phyloP scores from a whole-genome alignment of 2,113 vertebrate species.

The Sinocyclocheilus rhinocerous region DNA sequence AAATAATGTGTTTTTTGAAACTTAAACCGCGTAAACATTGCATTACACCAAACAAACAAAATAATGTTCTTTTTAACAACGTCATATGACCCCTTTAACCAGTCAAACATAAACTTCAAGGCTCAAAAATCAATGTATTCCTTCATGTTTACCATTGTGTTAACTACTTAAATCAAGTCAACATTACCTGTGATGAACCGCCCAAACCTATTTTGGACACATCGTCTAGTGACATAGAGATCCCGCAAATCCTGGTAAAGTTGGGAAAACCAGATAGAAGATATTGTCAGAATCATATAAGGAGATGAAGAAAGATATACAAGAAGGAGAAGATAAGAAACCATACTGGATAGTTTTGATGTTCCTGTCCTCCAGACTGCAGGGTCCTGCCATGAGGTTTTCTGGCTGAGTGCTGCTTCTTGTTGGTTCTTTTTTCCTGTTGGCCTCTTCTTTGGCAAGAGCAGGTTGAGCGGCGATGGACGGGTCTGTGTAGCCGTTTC shows the following conservation, averaged over 20 bases:
- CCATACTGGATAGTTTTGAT: slow-evolving; percentile 65
- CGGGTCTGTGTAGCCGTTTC: slow-evolving; percentile 59
- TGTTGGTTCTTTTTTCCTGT: slow-evolving; percentile 80
- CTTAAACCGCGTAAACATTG: too few relatives aligned
- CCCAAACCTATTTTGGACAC: slow-evolving; percentile 41
- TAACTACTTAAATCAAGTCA: not conserved
- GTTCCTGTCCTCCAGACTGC: slow-evolving; percentile 55
- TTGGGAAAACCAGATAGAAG: not conserved
- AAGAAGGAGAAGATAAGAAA: not conserved
- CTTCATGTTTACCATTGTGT: not conserved
- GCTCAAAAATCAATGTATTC: not conserved
- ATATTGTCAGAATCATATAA: not conserved
- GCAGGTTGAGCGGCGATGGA: slow-evolving; percentile 55
- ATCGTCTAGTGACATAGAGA: slow-evolving; percentile 68
- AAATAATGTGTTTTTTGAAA: too few relatives aligned
- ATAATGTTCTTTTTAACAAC: too few relatives aligned
- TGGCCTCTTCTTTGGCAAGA: slow-evolving; percentile 51
- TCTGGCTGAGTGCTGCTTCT: slow-evolving; percentile 76
- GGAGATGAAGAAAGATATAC: not conserved
- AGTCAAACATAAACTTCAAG: not conserved
- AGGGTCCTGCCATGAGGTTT: slow-evolving; percentile 35
- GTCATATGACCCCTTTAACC: too few relatives aligned
- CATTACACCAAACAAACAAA: too few relatives aligned
- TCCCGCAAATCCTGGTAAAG: slow-evolving; percentile 60
- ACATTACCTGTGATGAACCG: slow-evolving; percentile 17